These are phyloP conservation scores for Buteo buteo DNA, from an alignment of 2,113 vertebrate genomes.

Conservation along the genomic window DNA sequence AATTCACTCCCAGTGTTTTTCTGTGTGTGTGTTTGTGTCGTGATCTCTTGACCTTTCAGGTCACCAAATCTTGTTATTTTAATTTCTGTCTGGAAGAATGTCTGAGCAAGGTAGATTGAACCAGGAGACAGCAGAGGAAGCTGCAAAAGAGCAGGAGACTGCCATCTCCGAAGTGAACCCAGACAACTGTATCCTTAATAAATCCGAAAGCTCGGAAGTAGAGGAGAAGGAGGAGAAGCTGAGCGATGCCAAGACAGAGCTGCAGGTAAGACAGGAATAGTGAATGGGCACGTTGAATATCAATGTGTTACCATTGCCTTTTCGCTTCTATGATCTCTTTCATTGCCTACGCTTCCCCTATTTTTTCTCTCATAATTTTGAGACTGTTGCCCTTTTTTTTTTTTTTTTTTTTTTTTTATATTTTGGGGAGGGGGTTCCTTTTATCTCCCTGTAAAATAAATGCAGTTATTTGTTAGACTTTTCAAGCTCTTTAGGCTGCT, in stretches of 20 bases:
- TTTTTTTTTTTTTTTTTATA: neutral
- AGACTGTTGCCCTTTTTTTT: neutral
- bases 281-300: fast-evolving
- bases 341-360: neutral
- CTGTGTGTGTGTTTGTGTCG: conserved; percentile 2
- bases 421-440: neutral
- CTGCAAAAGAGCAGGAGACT: conserved; percentile 61
- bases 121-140: conserved; percentile 66
- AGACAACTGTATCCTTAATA: conserved; percentile 74
- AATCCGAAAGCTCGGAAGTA: conserved; percentile 73
- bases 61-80: conserved; percentile 63
- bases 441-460: neutral
- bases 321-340: neutral
- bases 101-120: conserved; percentile 77
- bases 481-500: conserved; percentile 11
- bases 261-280: conserved; percentile 65
- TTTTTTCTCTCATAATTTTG: neutral
- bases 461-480: neutral
- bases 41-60: conserved; percentile 64
- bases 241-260: conserved; percentile 63
- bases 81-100: conserved; percentile 77
- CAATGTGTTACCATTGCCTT: neutral
- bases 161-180: conserved; percentile 48
- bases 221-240: conserved; percentile 76
- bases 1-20: neutral